Evolutionary conservation across 1,140 invertebrate species (phyloP), one percentile per base, ranked within the genome.

Genomic region (Metopolophium dirhodum): DNA sequence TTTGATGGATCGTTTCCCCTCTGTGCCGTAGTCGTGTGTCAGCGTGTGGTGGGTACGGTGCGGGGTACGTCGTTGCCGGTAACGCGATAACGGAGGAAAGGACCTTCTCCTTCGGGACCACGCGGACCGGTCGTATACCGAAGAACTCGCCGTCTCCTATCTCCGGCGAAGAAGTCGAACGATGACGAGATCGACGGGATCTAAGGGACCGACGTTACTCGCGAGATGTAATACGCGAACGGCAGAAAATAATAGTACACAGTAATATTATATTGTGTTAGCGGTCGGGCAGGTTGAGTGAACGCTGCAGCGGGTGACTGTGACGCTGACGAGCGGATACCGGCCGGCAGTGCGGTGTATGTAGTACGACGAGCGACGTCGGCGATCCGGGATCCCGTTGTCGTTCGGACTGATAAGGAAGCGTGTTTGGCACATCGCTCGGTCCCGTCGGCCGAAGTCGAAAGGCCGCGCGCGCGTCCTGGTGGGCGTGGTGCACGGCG

Each of bases 321-420:
- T 20, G 30, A 22, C n/a, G 22, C 26, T 9, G 85, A 87, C 22
- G n/a, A 88, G 1, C 41, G 47, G n/a, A 35, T 35, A 54, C 49
- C 30, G 47, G n/a, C 49, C n/a, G 49, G 49, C 49, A 54, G 51
- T 54, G 22, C 51, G n/a, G 61, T 77, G 61, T 77, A 18, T n/a
- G 9, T 30, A n/a, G 61, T n/a, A 77, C 61, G 35, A 7, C 68
- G 68, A 37, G 91, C 45, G 77, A 54, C 68, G 47, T 35, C 91
- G 47, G 47, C 77, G 49, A 49, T 77, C 11, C 68, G n/a, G 82
- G 49, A 83, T 93, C 91, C 91, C 91, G 91, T 93, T 93, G 82
- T 93, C 45, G 82, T 93, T 22, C 11, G 77, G 82, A 93, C 91
- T 93, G 91, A 93, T 93, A 92, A 92, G 91, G 82, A 49, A 86